A percentile compares a stretch with the other conserved stretches of the same genome.
phyloP scores from a whole-genome alignment of 2,888 invertebrate species.

The Plebejus anna region DNA sequence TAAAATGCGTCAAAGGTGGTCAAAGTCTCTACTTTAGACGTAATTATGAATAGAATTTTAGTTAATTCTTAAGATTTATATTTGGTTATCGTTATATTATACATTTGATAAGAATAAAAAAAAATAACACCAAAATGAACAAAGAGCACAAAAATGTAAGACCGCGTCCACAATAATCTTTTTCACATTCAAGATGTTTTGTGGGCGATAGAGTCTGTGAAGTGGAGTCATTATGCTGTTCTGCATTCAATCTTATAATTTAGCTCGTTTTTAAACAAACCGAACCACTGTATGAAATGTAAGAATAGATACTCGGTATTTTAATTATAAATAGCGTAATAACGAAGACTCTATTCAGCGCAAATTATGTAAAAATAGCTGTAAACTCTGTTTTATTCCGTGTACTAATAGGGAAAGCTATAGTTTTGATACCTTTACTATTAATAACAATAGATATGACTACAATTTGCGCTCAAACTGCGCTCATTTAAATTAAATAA shows the following conservation, averaged over 20 bases:
- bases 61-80: background rate
- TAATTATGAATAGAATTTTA: background rate
- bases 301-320: constrained; percentile 42
- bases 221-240: constrained; percentile 65
- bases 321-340: constrained; percentile 39
- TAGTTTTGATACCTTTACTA: background rate
- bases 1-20: background rate
- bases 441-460: background rate
- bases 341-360: constrained; percentile 34
- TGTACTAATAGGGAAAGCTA: background rate
- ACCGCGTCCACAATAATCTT: constrained; percentile 49
- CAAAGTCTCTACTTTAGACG: background rate
- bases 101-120: background rate
- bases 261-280: constrained; percentile 57
- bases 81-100: background rate
- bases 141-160: background rate
- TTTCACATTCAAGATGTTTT: constrained; percentile 63
- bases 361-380: constrained; percentile 28
- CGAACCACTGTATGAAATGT: constrained; percentile 40
- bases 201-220: constrained; percentile 59
- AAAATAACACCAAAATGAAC: background rate
- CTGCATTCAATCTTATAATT: constrained; percentile 65
- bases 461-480: background rate
- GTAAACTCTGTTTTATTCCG: background rate
- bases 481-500: background rate